Evolutionary conservation across 1,140 invertebrate species (phyloP).

Genomic region (Drosophila sechellia): DNA sequence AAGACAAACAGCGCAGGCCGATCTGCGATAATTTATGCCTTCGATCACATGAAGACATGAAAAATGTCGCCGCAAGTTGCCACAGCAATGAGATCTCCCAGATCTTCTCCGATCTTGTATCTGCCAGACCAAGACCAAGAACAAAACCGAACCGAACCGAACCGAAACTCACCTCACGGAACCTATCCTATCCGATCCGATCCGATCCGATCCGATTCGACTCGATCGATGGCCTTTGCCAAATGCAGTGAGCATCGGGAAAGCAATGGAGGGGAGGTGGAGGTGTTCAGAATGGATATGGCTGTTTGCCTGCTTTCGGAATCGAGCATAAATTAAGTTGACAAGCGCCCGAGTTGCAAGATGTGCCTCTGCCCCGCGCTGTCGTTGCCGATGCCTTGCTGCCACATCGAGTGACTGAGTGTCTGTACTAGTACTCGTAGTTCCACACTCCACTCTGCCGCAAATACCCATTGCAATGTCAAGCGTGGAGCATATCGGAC

Average conservation of each 20-base stretch:
- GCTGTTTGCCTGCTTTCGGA: conserved; percentile 51
- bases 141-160: conserved; percentile 8
- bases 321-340: conserved; percentile 80
- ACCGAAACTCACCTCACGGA: neutral
- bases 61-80: conserved; percentile 80
- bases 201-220: conserved; percentile 35
- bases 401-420: conserved; percentile 40
- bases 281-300: conserved; percentile 5
- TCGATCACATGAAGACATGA: conserved; percentile 82
- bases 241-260: conserved; percentile 49
- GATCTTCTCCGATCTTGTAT: conserved; percentile 32
- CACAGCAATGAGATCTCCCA: conserved; percentile 60
- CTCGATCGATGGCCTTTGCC: conserved; percentile 67
- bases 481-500: neutral
- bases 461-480: neutral
- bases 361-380: conserved; percentile 6
- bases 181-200: neutral
- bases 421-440: conserved; percentile 54
- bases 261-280: conserved; percentile 4
- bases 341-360: conserved; percentile 54
- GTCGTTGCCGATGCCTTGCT: neutral
- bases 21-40: conserved; percentile 80
- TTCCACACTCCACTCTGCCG: conserved; percentile 39
- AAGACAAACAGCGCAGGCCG: conserved; percentile 32
- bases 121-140: conserved; percentile 3